These are phyloP conservation scores for Pseudobourletiella spinata DNA, from an alignment of 1,140 invertebrate species.

Conservation along the genomic window DNA sequence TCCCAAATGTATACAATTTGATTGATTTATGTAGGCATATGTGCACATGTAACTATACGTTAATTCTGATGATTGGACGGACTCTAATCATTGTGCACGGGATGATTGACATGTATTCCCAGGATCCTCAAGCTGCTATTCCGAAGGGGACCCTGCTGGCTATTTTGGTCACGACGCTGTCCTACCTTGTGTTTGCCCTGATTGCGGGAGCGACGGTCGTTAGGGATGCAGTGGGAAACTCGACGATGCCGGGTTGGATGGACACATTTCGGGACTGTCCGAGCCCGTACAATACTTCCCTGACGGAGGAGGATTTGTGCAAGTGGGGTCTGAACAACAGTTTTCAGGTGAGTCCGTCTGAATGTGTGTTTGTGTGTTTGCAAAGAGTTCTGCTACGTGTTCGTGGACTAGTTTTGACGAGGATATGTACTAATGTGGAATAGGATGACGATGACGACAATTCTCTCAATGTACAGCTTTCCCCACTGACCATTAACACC, in stretches of 20 bases:
- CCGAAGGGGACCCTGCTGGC: conserved; percentile 80
- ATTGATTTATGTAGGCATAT: too few species aligned
- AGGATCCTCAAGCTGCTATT: conserved; percentile 85
- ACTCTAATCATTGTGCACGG: background rate
- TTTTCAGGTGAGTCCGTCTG: conserved; percentile 63
- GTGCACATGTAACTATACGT: too few species aligned
- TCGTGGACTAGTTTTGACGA: too few species aligned
- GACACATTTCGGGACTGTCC: conserved; percentile 13
- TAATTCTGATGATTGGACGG: too few species aligned
- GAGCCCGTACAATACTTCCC: background rate
- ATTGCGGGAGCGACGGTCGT: conserved; percentile 61
- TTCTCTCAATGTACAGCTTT: too few species aligned
- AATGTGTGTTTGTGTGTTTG: too few species aligned
- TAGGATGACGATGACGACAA: too few species aligned
- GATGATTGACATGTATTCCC: conserved; percentile 14
- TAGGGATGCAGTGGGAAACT: conserved; percentile 64
- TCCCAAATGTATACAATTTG: too few species aligned
- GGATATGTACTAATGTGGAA: too few species aligned
- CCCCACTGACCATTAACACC: too few species aligned
- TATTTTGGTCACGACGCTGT: conserved; percentile 70
- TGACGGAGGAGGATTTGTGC: background rate
- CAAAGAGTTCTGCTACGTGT: too few species aligned
- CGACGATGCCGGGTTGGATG: conserved; percentile 12
- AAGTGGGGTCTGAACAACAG: conserved; percentile 70
- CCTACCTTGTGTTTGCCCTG: conserved; percentile 73